Base-by-base conservation (phyloP, 2,888 invertebrate genomes). In the Ferrisia virgata region DNA sequence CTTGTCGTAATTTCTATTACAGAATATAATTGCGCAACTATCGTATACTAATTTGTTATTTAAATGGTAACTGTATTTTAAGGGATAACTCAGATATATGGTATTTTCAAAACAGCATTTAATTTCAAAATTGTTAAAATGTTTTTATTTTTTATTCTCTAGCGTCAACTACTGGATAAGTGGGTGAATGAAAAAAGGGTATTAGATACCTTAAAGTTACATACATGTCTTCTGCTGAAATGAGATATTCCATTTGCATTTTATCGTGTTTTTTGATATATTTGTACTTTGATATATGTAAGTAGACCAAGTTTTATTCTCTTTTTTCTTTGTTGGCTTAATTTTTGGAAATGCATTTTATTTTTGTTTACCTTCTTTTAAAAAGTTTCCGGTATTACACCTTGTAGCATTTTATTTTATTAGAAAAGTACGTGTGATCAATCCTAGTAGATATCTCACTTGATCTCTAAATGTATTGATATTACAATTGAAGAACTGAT, bases 231-330 rank as follows among this genome's bases (percentile, higher is more conserved):
- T 31, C 83, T 18, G 76, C 82, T 31, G 47, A 39, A 83, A 83
- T 83, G 83, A 83, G 76, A 83, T 83, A 83, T 76, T 83, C 83
- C 83, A 83, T 83, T 83, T 83, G 83, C 83, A 76, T 83, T 76
- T 83, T 83, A 72, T 83, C 83, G 18, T 83, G 83, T 83, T 76
- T 83, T 83, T 83, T 83, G 83, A 83, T 83, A 76, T 83, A 72
- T 83, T 83, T 83, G 76, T 83, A 83, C 43, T 83, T 83, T 43
- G 83, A 83, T 72, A 72, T 83, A 43, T 83, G 83, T 83, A 83
- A 83, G 83, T 83, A 83, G 28, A 58, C 58, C 15, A 28, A 40
- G 13, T 72, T 69, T 82, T 47, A 39, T 64, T 28, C 69, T 18
- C 28, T 58, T 39, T 82, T 31, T 15, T 36, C 28, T 82, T 22